Conservation (phyloP, 2,113 vertebrate genomes). For the Nibea coibor region DNA sequence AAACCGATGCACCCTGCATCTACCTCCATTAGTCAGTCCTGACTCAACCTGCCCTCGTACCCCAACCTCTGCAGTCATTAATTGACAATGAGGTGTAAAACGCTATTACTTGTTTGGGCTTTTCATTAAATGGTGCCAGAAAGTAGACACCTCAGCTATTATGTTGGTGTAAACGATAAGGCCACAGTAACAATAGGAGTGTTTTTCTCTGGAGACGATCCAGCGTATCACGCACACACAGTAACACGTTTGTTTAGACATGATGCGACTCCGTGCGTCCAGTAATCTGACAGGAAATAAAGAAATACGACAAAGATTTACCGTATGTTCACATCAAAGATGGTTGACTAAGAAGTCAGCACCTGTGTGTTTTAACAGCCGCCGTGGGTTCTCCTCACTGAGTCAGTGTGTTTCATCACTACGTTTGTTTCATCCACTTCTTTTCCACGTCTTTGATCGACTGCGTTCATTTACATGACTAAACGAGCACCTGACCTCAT, state of each 20-base stretch:
- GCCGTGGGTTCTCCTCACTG: neutral
- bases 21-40: conserved; percentile 11
- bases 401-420: conserved; percentile 65
- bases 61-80: conserved; percentile 46
- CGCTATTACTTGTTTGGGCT: conserved; percentile 59
- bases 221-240: conserved; percentile 14
- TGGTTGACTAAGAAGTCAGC: conserved; percentile 42
- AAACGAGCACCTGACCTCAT: conserved; percentile 71
- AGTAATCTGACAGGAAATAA: neutral
- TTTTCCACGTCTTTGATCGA: conserved; percentile 68
- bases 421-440: conserved; percentile 65
- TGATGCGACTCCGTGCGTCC: neutral
- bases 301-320: neutral
- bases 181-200: conserved; percentile 51
- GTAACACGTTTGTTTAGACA: neutral
- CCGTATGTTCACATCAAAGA: conserved; percentile 29
- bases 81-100: conserved; percentile 75
- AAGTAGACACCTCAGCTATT: conserved; percentile 71
- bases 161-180: conserved; percentile 72
- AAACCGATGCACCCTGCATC: neutral
- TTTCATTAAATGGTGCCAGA: conserved; percentile 64
- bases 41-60: neutral
- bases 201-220: conserved; percentile 37
- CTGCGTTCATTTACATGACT: conserved; percentile 72
- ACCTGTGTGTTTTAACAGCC: conserved; percentile 30